A percentile compares a stretch with the other conserved stretches of the same genome.
Evolutionary conservation across 2,888 invertebrate species (phyloP).

Genomic region (Zygothrica quintamaculata): DNA sequence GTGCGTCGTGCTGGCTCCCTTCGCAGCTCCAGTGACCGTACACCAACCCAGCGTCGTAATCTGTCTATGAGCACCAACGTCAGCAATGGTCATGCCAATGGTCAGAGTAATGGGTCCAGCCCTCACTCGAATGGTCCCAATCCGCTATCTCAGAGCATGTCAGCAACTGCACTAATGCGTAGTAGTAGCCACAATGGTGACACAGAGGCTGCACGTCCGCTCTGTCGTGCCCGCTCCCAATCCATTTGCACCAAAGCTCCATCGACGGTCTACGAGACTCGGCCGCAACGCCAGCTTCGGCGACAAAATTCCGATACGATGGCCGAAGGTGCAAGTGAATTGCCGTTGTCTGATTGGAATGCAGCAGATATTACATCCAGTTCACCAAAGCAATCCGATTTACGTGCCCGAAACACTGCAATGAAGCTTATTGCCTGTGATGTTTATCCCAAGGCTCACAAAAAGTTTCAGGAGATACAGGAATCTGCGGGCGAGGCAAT

Average conservation of each 20-base stretch:
- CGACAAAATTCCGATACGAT: conserved; percentile 33
- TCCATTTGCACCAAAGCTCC: conserved; percentile 83
- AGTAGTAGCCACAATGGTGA: conserved; percentile 77
- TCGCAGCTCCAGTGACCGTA: conserved; percentile 85
- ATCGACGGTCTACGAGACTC: conserved; percentile 38
- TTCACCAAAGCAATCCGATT: conserved; percentile 63
- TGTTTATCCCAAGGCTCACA: conserved; percentile 80
- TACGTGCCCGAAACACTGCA: conserved; percentile 72
- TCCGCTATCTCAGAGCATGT: conserved; percentile 85
- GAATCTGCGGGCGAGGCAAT: conserved; percentile 88
- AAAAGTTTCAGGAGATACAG: conserved; percentile 86
- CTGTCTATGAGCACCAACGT: conserved; percentile 66
- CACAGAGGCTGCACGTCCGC: conserved; percentile 63
- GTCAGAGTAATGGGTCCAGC: conserved; percentile 1
- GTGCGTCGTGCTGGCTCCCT: conserved; percentile 89
- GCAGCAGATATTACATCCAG: conserved; percentile 48
- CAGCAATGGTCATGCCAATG: conserved; percentile 48
- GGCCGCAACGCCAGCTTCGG: conserved; percentile 48
- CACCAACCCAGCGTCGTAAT: conserved; percentile 84
- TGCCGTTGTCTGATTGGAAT: conserved; percentile 49
- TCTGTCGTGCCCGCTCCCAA: conserved; percentile 84
- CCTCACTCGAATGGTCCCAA: conserved; percentile 64
- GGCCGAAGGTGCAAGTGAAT: conserved; percentile 48
- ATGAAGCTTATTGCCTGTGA: conserved; percentile 82
- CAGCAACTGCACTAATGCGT: conserved; percentile 85